These are phyloP conservation scores for Clostera curtula DNA, from an alignment of 2,888 invertebrate species.

Conservation along the genomic window DNA sequence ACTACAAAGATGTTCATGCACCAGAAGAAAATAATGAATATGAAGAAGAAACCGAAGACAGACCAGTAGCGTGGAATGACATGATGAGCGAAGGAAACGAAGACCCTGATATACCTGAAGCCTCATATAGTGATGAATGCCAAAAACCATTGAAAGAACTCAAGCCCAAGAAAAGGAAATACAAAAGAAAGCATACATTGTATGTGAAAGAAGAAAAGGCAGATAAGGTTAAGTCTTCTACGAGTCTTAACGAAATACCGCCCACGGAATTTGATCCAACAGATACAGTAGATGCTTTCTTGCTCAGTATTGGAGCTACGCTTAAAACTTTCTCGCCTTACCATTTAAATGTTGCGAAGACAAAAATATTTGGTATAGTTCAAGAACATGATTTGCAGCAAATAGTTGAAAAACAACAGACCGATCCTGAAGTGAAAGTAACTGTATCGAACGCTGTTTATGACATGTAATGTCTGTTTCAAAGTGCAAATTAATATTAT, in stretches of 20 bases:
- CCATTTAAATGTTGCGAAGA: constrained; percentile 62
- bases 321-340: constrained; percentile 59
- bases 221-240: constrained; percentile 25
- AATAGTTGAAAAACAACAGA: constrained; percentile 46
- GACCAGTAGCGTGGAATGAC: constrained; percentile 14
- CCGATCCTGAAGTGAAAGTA: constrained; percentile 30
- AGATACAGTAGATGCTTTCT: constrained; percentile 59
- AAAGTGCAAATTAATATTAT: constrained; percentile 7
- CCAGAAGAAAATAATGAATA: constrained; percentile 27
- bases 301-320: constrained; percentile 57
- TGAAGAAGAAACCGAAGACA: constrained; percentile 14
- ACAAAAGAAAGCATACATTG: constrained; percentile 8
- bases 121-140: constrained; percentile 27
- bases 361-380: constrained; percentile 60
- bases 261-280: constrained; percentile 39
- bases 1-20: constrained; percentile 48
- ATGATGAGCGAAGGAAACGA: constrained; percentile 1
- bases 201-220: constrained; percentile 12
- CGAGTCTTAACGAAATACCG: constrained; percentile 26
- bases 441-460: constrained; percentile 27
- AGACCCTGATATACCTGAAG: neutral
- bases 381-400: constrained; percentile 66
- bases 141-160: constrained; percentile 25
- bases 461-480: constrained; percentile 6
- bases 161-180: constrained; percentile 14